These are phyloP conservation scores for Lateolabrax maculatus DNA, from an alignment of 2,797 vertebrate genomes.

Conservation along the genomic window DNA sequence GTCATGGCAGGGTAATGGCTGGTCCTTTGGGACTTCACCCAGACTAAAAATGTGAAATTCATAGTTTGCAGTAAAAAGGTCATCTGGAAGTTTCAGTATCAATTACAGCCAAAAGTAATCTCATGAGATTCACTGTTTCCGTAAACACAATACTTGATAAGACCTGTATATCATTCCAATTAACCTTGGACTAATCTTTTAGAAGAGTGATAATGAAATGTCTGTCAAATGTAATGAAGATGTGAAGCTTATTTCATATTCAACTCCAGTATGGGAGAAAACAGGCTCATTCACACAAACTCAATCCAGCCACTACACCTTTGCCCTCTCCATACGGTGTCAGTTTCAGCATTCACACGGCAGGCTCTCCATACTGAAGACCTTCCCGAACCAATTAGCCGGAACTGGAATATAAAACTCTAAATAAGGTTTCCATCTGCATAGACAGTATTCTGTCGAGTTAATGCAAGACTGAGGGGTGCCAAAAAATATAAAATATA, in stretches of 20 bases:
- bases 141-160: constrained; percentile 61
- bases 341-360: constrained; percentile 30
- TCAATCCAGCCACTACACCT: constrained; percentile 33
- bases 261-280: constrained; percentile 34
- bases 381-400: constrained; percentile 29
- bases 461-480: not conserved
- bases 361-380: not conserved
- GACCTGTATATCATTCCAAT: constrained; percentile 58
- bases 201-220: constrained; percentile 68
- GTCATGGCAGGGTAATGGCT: constrained; percentile 47
- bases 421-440: not conserved
- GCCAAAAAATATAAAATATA: not conserved
- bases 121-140: constrained; percentile 55
- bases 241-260: constrained; percentile 42
- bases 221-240: constrained; percentile 62
- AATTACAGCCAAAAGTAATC: constrained; percentile 69
- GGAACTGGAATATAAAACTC: constrained; percentile 16
- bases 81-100: constrained; percentile 70
- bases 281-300: constrained; percentile 39
- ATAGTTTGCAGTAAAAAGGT: constrained; percentile 73
- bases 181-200: constrained; percentile 58
- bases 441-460: rapidly evolving
- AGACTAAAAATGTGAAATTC: constrained; percentile 62
- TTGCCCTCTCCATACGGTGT: constrained; percentile 30
- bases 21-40: constrained; percentile 54